Conservation (phyloP, 2,888 invertebrate species). For the Hirtodrosophila alboralis region DNA sequence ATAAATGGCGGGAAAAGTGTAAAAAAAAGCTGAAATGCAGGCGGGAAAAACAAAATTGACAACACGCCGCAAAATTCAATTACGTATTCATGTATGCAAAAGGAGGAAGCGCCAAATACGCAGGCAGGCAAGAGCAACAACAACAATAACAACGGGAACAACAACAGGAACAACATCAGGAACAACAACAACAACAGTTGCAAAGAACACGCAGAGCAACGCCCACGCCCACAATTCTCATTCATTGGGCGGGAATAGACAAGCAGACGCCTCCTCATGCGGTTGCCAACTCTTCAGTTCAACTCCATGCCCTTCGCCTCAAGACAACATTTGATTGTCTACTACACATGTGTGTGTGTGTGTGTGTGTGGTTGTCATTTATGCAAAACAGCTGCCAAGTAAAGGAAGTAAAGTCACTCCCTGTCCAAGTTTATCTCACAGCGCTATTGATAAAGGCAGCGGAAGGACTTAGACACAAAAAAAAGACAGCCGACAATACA, state of each 20-base stretch:
- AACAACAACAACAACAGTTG: slow-evolving; percentile 25
- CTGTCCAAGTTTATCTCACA: slow-evolving; percentile 67
- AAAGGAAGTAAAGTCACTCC: slow-evolving; percentile 63
- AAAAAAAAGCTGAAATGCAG: slow-evolving; percentile 42
- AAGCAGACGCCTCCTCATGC: slow-evolving; percentile 50
- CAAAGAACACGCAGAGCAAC: slow-evolving; percentile 29
- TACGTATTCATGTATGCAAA: slow-evolving; percentile 78
- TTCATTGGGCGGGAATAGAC: slow-evolving; percentile 50
- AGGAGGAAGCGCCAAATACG: slow-evolving; percentile 73
- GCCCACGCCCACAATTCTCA: slow-evolving; percentile 46
- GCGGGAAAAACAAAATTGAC: slow-evolving; percentile 73
- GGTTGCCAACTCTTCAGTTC: slow-evolving; percentile 45
- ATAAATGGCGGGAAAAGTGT: slow-evolving; percentile 16
- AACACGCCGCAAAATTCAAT: slow-evolving; percentile 78
- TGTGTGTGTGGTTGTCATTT: slow-evolving; percentile 60
- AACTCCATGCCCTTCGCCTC: slow-evolving; percentile 10
- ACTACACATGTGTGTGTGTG: slow-evolving; percentile 16
- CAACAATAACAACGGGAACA: slow-evolving; percentile 27
- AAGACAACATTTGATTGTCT: slow-evolving; percentile 66
- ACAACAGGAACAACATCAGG: slow-evolving; percentile 1
- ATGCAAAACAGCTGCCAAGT: slow-evolving; percentile 76
- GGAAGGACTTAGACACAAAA: slow-evolving; percentile 73
- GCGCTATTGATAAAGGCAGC: slow-evolving; percentile 73
- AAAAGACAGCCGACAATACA: slow-evolving; percentile 41
- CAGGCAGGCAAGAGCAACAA: slow-evolving; percentile 44